A percentile compares a stretch with the other conserved stretches of the same genome.
Evolutionary conservation across 2,113 vertebrate species (phyloP).

Genomic region (Antigone vipio): DNA sequence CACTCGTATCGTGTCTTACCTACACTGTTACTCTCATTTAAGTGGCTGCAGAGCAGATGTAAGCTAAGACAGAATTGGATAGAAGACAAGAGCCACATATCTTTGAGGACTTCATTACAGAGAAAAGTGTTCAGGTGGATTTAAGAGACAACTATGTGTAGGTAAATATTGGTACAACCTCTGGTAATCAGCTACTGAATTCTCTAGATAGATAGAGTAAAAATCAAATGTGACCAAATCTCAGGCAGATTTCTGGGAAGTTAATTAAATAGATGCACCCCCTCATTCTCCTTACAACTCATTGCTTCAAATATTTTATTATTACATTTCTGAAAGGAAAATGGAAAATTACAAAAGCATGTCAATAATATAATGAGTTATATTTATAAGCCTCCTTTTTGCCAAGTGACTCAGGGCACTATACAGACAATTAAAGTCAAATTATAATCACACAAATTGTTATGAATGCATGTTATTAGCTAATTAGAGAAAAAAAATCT

Average conservation of each 20-base stretch:
- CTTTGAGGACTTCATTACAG: background rate
- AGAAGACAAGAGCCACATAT: background rate
- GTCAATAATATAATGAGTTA: background rate
- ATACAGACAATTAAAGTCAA: conserved; percentile 8
- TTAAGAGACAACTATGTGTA: background rate
- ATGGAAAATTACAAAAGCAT: background rate
- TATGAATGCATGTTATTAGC: conserved; percentile 4
- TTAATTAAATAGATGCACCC: background rate
- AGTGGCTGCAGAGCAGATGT: background rate
- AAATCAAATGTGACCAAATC: background rate
- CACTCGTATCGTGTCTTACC: accelerated
- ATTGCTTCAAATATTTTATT: background rate
- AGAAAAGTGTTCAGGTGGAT: background rate
- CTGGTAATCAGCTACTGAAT: background rate
- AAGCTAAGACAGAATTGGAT: background rate
- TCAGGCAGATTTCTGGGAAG: background rate
- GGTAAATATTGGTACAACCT: background rate
- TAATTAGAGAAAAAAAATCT: conserved; percentile 13
- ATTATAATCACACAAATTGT: conserved; percentile 27
- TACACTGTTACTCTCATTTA: background rate
- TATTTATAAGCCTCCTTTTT: background rate
- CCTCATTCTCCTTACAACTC: background rate
- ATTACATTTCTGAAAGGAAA: background rate
- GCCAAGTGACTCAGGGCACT: background rate
- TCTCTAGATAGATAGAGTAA: background rate